Evolutionary conservation across 2,888 invertebrate genomes (phyloP).

Genomic region (Callinectes sapidus): DNA sequence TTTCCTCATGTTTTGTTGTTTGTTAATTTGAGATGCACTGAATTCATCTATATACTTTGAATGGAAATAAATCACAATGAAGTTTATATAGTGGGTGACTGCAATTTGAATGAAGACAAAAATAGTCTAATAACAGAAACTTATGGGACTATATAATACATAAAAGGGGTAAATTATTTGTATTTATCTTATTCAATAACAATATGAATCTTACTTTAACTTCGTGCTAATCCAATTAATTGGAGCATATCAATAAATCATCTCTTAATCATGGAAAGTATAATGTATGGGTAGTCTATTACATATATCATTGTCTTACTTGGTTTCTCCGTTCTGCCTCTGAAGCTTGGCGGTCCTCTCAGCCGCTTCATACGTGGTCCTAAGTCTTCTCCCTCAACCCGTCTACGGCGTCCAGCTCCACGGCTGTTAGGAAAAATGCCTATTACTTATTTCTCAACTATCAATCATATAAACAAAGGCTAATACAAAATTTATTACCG

Average conservation of each 20-base stretch:
- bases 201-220: neutral
- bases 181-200: neutral
- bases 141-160: neutral
- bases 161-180: neutral
- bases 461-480: neutral
- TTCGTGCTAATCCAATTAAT: neutral
- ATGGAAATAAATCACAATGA: neutral
- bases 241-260: neutral
- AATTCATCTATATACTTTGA: neutral
- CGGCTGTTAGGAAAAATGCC: slow-evolving; percentile 41
- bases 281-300: neutral
- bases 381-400: slow-evolving; percentile 65
- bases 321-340: slow-evolving; percentile 65
- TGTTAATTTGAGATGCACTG: neutral
- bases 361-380: slow-evolving; percentile 61
- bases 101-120: neutral
- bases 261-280: neutral
- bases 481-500: neutral
- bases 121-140: neutral
- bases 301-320: slow-evolving; percentile 34
- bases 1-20: neutral
- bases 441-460: neutral
- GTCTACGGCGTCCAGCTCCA: slow-evolving; percentile 55
- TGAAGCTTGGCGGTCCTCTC: slow-evolving; percentile 56
- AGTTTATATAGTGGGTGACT: neutral